phyloP scores from a whole-genome alignment of 2,888 invertebrate species.

The Horisme vitalbata region DNA sequence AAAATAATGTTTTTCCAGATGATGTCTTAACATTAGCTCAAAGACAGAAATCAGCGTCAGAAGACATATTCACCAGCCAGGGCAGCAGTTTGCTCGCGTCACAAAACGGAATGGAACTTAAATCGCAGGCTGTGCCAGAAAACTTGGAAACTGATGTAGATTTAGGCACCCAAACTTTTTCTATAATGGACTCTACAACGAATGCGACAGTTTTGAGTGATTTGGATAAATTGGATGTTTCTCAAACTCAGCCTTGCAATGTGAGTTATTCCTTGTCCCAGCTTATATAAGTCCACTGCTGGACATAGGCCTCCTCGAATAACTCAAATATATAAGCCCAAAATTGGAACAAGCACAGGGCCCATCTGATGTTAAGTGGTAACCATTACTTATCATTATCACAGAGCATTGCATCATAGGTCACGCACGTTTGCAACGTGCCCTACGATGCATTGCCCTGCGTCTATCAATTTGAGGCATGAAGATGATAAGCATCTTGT shows the following conservation, averaged over 20 bases:
- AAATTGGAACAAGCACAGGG: neutral
- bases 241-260: constrained; percentile 49
- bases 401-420: too few species aligned
- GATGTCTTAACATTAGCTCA: constrained; percentile 66
- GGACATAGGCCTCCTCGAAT: too few species aligned
- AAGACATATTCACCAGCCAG: constrained; percentile 64
- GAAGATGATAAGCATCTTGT: too few species aligned
- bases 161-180: constrained; percentile 62
- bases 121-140: constrained; percentile 17
- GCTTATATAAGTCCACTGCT: too few species aligned
- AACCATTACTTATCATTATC: too few species aligned
- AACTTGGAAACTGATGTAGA: constrained; percentile 38
- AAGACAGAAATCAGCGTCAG: constrained; percentile 52
- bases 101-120: constrained; percentile 14
- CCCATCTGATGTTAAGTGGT: too few species aligned
- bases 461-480: too few species aligned
- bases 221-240: constrained; percentile 41
- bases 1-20: constrained; percentile 52
- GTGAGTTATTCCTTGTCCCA: constrained; percentile 52
- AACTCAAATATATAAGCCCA: too few species aligned
- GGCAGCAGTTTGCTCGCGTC: constrained; percentile 37
- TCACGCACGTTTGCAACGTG: too few species aligned
- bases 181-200: constrained; percentile 47
- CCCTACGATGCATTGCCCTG: too few species aligned
- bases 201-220: constrained; percentile 23